phyloP scores from a whole-genome alignment of 2,797 vertebrate genomes.

The Emydoidea blandingii region DNA sequence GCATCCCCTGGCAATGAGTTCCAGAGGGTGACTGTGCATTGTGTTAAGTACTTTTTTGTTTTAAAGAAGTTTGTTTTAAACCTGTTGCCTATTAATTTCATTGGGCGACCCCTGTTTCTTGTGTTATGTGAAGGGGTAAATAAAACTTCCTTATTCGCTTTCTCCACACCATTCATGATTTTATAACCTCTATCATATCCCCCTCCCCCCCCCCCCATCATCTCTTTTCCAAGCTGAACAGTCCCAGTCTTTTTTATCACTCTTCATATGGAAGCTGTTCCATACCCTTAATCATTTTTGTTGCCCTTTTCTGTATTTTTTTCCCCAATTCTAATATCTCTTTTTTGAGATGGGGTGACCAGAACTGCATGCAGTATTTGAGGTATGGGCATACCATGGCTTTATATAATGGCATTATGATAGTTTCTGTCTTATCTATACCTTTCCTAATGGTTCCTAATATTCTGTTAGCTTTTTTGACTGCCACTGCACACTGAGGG shows the following conservation, averaged over 20 bases:
- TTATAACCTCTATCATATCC: not conserved
- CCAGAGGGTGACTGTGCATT: not conserved
- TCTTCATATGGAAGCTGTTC: not conserved
- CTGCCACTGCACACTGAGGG: not conserved
- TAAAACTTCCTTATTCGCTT: not conserved
- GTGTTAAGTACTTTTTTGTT: not conserved
- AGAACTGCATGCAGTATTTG: not conserved
- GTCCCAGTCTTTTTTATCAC: not conserved
- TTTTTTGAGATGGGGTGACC: not conserved
- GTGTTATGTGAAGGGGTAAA: not conserved
- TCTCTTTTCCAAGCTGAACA: not conserved
- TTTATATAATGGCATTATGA: not conserved
- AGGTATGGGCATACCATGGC: not conserved
- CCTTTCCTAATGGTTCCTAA: not conserved
- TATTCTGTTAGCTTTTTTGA: not conserved
- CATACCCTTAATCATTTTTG: not conserved
- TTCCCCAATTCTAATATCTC: not conserved
- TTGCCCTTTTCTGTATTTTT: not conserved
- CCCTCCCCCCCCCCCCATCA: not conserved
- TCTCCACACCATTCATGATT: not conserved
- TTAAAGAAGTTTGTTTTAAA: not conserved
- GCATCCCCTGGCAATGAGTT: not conserved
- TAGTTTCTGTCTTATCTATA: no score
- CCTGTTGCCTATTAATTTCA: not conserved
- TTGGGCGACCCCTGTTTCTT: not conserved